Conservation (phyloP, 1,140 invertebrate genomes). For the Callitettix versicolor region DNA sequence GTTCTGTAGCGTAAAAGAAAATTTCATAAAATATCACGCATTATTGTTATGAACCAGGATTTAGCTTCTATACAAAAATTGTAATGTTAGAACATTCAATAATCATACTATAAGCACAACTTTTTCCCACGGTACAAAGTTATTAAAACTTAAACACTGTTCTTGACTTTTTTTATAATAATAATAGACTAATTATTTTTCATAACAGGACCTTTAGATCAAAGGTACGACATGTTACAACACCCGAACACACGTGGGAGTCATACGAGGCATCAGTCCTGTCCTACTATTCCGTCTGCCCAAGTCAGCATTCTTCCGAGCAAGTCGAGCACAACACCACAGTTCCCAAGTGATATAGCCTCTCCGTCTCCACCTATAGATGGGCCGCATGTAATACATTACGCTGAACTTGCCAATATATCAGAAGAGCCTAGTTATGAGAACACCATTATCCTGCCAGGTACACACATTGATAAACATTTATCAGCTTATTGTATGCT, state of each 20-base stretch:
- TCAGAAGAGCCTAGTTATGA: conserved; percentile 45
- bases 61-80: no score
- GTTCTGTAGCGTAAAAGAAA: no score
- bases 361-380: conserved; percentile 27
- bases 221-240: conserved; percentile 37
- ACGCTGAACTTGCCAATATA: conserved; percentile 33
- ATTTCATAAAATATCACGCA: no score
- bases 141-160: no score
- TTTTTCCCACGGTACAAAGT: no score
- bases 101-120: no score
- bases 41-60: neutral
- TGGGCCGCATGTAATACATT: conserved; percentile 26
- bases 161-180: no score
- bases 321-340: conserved; percentile 25
- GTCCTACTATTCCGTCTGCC: conserved; percentile 19
- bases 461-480: conserved; percentile 26
- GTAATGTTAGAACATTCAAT: no score
- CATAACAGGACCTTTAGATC: conserved; percentile 23
- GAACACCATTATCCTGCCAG: conserved; percentile 45
- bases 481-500: neutral
- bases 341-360: conserved; percentile 28
- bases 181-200: no score
- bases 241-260: conserved; percentile 19
- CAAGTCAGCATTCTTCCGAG: conserved; percentile 20
- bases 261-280: conserved; percentile 26